These are phyloP conservation scores for Drosophila borborema DNA, from an alignment of 2,888 invertebrate genomes.

Conservation along the genomic window DNA sequence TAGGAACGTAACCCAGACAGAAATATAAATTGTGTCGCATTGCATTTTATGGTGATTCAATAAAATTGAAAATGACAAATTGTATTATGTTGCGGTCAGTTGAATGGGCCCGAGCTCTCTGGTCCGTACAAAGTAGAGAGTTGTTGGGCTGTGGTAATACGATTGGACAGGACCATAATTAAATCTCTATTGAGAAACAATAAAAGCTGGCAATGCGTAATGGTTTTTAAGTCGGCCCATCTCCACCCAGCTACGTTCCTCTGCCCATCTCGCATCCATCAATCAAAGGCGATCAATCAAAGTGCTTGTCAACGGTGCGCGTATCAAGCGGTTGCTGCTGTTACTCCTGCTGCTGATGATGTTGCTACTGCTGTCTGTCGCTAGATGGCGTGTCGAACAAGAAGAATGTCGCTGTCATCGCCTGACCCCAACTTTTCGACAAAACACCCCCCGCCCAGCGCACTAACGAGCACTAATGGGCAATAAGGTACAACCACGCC, in stretches of 20 bases:
- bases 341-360: not conserved
- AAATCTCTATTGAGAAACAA: conserved; percentile 68
- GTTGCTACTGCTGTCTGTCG: conserved; percentile 52
- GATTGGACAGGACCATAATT: conserved; percentile 56
- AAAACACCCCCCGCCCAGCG: conserved; percentile 7
- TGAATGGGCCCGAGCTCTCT: conserved; percentile 10
- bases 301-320: conserved; percentile 53
- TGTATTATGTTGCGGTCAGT: conserved; percentile 74
- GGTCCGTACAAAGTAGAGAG: not conserved
- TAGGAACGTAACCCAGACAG: conserved; percentile 33
- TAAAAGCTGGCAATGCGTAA: conserved; percentile 62
- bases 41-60: conserved; percentile 76
- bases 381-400: conserved; percentile 73
- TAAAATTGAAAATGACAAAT: conserved; percentile 80
- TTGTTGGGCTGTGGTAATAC: conserved; percentile 8
- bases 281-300: conserved; percentile 75
- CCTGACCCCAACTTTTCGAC: conserved; percentile 52
- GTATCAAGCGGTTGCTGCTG: conserved; percentile 45
- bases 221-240: conserved; percentile 58
- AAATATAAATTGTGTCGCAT: conserved; percentile 70
- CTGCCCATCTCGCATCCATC: conserved; percentile 52
- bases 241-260: not conserved
- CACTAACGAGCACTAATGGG: conserved; percentile 74
- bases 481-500: conserved; percentile 8
- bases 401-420: conserved; percentile 65